A percentile compares a stretch with the other conserved stretches of the same genome.
Conservation (phyloP, 1,140 invertebrate species). For the Pseudomyrmex gracilis region DNA sequence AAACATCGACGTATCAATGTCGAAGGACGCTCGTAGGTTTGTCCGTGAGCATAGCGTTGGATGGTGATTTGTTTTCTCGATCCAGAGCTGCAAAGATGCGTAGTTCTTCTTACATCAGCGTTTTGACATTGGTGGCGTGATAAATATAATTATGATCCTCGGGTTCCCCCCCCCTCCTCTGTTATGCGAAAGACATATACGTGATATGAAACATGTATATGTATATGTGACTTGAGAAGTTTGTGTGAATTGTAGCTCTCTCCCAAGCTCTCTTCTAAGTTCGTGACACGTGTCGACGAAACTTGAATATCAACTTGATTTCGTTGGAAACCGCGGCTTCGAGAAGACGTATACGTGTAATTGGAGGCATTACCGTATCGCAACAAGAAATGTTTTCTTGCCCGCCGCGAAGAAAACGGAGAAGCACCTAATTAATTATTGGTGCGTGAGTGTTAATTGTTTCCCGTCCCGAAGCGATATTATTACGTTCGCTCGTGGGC, state of each 20-base stretch:
- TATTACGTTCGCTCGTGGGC: not conserved
- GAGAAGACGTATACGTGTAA: constrained; percentile 2
- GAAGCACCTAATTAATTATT: constrained; percentile 53
- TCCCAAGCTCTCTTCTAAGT: not conserved
- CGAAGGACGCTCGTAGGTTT: constrained; percentile 71
- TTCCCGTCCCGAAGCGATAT: not conserved
- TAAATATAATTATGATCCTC: constrained; percentile 3
- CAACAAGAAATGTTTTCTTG: constrained; percentile 21
- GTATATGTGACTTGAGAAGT: too few relatives aligned
- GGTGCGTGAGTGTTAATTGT: constrained; percentile 52
- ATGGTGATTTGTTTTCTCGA: constrained; percentile 60
- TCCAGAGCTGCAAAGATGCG: constrained; percentile 3
- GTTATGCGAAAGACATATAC: not conserved
- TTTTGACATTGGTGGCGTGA: constrained; percentile 5
- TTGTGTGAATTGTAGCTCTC: too few relatives aligned
- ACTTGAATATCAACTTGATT: not conserved
- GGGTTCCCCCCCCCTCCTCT: not conserved
- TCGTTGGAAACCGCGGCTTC: not conserved
- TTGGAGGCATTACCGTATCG: constrained; percentile 15
- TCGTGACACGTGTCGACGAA: not conserved
- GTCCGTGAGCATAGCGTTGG: constrained; percentile 45
- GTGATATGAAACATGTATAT: too few relatives aligned
- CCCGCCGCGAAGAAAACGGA: constrained; percentile 1
- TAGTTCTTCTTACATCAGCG: constrained; percentile 26
- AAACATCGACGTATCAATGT: constrained; percentile 60